Conservation (phyloP, 2,797 vertebrate species). For the Margarornis squamiger region DNA sequence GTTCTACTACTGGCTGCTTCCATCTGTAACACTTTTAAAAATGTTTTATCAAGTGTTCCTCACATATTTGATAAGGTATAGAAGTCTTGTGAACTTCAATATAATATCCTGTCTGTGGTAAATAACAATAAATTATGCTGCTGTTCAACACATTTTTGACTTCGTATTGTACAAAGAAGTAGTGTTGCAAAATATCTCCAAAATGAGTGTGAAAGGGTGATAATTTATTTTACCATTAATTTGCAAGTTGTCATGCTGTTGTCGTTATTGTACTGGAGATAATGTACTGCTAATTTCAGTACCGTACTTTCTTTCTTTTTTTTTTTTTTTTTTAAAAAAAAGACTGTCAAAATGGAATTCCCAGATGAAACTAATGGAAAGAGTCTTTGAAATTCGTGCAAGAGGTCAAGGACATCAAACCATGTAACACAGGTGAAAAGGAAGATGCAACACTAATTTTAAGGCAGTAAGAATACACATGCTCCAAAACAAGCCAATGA, state of each 20-base stretch:
- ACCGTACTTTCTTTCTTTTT: neutral
- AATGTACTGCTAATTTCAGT: neutral
- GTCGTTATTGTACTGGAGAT: neutral
- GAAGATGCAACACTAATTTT: neutral
- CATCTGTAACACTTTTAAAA: neutral
- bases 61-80: neutral
- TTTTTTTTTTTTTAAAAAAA: neutral
- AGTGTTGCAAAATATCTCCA: slow-evolving; percentile 7
- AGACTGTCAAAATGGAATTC: neutral
- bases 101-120: neutral
- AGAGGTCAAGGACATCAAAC: neutral
- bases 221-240: slow-evolving; percentile 33
- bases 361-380: neutral
- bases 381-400: neutral
- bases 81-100: neutral
- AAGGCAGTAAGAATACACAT: neutral
- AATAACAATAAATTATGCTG: neutral
- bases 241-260: slow-evolving; percentile 25
- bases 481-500: neutral
- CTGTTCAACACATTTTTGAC: neutral
- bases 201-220: neutral
- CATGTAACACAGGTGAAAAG: neutral
- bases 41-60: neutral
- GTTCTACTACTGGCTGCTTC: neutral
- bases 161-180: neutral